Evolutionary conservation across 1,140 invertebrate species (phyloP).

Genomic region (Bombus ignitus): DNA sequence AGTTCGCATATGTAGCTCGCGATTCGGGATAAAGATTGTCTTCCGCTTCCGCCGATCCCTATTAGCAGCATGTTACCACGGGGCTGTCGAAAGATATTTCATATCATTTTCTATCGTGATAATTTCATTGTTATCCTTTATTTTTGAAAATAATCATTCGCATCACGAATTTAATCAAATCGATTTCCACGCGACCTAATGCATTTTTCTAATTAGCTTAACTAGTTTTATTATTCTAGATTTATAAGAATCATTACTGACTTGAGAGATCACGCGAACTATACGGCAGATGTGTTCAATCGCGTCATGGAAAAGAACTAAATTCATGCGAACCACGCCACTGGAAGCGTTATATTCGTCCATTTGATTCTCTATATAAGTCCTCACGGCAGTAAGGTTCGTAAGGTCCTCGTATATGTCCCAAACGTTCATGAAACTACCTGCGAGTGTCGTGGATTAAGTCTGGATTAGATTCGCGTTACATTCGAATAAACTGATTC

Average conservation of each 20-base stretch:
- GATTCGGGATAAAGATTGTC: constrained; percentile 90
- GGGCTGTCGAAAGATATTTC: constrained; percentile 77
- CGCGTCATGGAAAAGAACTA: constrained; percentile 92
- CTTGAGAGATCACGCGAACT: constrained; percentile 91
- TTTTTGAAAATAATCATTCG: too few species aligned
- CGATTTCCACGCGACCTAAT: too few species aligned
- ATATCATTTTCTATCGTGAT: too few species aligned
- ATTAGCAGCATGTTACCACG: constrained; percentile 92
- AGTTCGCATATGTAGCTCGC: constrained; percentile 91
- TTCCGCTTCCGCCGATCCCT: constrained; percentile 93
- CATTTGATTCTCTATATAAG: constrained; percentile 87
- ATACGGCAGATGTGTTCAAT: constrained; percentile 92
- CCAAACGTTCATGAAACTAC: constrained; percentile 89
- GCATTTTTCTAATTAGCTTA: too few species aligned
- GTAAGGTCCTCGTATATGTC: constrained; percentile 90
- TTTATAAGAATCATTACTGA: constrained; percentile 28
- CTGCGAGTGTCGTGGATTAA: constrained; percentile 69
- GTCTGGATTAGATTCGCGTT: background rate
- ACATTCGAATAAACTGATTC: background rate
- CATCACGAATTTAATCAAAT: too few species aligned
- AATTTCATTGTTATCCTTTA: background rate
- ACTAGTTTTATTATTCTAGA: too few species aligned
- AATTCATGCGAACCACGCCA: constrained; percentile 89
- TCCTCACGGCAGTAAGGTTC: constrained; percentile 85
- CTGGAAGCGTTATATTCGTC: constrained; percentile 91